These are phyloP conservation scores for Oeneis ivallda DNA, from an alignment of 2,888 invertebrate genomes.

Conservation along the genomic window DNA sequence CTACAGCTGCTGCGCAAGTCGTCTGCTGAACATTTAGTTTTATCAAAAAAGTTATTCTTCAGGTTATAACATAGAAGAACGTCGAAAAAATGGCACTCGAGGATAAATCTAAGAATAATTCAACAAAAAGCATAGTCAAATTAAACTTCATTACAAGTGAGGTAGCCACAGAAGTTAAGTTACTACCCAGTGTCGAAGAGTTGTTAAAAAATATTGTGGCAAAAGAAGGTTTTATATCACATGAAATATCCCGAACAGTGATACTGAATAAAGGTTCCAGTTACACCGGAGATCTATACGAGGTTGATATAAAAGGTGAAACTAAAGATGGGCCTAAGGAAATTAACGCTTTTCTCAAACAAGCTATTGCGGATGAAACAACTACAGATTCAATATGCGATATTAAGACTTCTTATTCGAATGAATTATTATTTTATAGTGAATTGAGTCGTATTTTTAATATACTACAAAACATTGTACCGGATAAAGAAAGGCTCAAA, in stretches of 20 bases:
- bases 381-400: slow-evolving; percentile 40
- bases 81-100: no score
- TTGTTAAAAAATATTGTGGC: slow-evolving; percentile 44
- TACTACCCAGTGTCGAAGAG: slow-evolving; percentile 41
- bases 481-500: slow-evolving; percentile 46
- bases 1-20: no score
- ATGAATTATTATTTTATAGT: slow-evolving; percentile 50
- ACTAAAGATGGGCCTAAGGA: slow-evolving; percentile 49
- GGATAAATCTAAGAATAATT: background rate
- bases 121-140: background rate
- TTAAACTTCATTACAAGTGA: background rate
- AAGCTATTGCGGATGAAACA: slow-evolving; percentile 36
- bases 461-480: slow-evolving; percentile 47
- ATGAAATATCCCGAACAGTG: slow-evolving; percentile 40
- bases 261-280: slow-evolving; percentile 51
- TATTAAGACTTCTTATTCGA: slow-evolving; percentile 44
- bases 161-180: slow-evolving; percentile 4
- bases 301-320: slow-evolving; percentile 53
- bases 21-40: no score
- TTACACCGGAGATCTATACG: slow-evolving; percentile 51
- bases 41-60: no score
- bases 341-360: slow-evolving; percentile 55
- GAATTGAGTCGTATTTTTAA: slow-evolving; percentile 44
- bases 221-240: slow-evolving; percentile 45
- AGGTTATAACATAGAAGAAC: no score